These are phyloP conservation scores for Cirrhinus mrigala DNA, from an alignment of 2,797 vertebrate genomes.

Conservation along the genomic window DNA sequence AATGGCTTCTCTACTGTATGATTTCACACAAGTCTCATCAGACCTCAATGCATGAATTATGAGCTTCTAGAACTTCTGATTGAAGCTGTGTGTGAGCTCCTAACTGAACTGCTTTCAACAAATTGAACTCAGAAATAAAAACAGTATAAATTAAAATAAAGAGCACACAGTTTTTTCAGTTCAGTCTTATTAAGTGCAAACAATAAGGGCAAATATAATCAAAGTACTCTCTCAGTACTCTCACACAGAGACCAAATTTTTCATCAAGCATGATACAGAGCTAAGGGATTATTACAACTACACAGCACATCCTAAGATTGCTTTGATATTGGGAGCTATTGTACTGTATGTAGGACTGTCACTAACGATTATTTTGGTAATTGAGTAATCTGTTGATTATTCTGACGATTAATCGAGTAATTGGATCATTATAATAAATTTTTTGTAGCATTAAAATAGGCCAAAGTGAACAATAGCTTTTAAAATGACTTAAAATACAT, in stretches of 20 bases:
- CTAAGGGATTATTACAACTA: not conserved
- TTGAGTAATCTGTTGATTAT: no score
- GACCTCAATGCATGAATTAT: not conserved
- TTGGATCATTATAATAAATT: no score
- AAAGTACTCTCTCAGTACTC: not conserved
- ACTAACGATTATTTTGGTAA: no score
- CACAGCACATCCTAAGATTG: not conserved
- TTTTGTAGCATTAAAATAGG: no score
- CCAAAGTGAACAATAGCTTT: no score
- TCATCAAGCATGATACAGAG: not conserved
- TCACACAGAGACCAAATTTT: not conserved
- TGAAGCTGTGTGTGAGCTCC: not conserved
- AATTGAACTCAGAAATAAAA: not conserved
- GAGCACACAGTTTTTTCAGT: no score
- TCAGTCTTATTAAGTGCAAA: not conserved
- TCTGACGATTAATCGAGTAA: no score
- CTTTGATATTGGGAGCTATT: not conserved
- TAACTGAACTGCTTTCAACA: not conserved
- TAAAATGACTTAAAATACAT: no score
- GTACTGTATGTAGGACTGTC: not conserved
- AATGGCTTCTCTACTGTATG: not conserved
- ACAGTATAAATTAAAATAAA: not conserved
- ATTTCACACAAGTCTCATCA: not conserved
- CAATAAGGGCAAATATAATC: not conserved
- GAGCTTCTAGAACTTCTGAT: not conserved